Evolutionary conservation across 2,113 vertebrate genomes (phyloP).

Genomic region (Tragelaphus buxtoni): DNA sequence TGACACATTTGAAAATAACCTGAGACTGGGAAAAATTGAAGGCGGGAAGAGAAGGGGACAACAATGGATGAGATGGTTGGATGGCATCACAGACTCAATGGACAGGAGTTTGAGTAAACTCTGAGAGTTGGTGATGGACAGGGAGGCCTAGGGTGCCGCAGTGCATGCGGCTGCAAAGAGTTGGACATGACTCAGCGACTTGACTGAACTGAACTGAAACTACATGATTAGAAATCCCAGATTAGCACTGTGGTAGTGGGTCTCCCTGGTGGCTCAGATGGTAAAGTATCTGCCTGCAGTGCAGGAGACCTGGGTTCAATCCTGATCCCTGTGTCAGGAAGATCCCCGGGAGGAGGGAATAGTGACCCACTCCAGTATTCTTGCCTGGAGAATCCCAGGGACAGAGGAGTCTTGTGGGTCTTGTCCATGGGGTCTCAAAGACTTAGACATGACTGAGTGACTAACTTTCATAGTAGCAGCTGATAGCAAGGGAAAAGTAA

Average conservation of each 20-base stretch:
- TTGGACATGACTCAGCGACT: fast-evolving
- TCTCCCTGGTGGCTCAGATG: neutral
- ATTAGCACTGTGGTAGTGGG: neutral
- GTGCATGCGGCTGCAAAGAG: neutral
- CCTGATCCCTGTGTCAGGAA: neutral
- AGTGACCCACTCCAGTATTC: neutral
- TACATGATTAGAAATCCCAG: neutral
- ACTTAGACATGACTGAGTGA: neutral
- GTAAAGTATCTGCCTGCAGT: neutral
- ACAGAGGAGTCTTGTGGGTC: neutral
- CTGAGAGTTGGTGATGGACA: neutral
- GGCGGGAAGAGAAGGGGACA: fast-evolving
- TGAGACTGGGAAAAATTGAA: neutral
- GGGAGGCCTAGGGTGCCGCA: neutral
- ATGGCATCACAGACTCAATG: neutral
- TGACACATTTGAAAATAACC: neutral
- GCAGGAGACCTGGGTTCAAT: neutral
- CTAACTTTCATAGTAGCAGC: neutral
- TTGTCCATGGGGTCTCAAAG: neutral
- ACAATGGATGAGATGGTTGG: neutral
- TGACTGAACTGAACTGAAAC: neutral
- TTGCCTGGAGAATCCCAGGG: neutral
- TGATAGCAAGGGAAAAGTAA: neutral
- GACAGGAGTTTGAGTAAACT: neutral
- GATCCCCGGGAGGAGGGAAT: neutral